A percentile compares a stretch with the other conserved stretches of the same genome.
Evolutionary conservation across 2,888 invertebrate species (phyloP).

Genomic region (Antheraea assamensis): DNA sequence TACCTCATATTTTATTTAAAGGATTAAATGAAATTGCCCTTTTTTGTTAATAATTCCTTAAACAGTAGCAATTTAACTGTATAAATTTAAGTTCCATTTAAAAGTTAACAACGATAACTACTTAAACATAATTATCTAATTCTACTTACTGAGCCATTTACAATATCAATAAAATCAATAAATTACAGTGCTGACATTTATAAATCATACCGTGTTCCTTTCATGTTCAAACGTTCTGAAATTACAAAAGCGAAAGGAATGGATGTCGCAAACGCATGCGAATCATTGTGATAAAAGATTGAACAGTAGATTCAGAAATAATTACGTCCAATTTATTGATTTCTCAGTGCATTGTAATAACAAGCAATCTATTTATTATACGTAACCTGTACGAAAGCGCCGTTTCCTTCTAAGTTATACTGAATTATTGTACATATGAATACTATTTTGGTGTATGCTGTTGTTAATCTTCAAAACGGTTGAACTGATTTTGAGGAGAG

Average conservation of each 20-base stretch:
- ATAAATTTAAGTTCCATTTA: neutral
- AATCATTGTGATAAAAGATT: neutral
- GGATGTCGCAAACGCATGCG: neutral
- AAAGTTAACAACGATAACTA: neutral
- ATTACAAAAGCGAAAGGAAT: slow-evolving; percentile 8
- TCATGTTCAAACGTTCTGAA: neutral
- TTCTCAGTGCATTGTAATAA: neutral
- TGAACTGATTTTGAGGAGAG: too few species aligned
- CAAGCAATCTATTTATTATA: slow-evolving; percentile 2
- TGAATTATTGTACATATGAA: neutral
- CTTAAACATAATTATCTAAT: neutral
- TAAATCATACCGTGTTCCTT: neutral
- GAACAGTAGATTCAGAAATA: neutral
- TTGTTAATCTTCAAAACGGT: too few species aligned
- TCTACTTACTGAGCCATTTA: neutral
- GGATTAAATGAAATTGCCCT: neutral
- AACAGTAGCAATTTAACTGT: neutral
- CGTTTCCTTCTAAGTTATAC: neutral
- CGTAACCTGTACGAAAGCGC: neutral
- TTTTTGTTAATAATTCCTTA: neutral
- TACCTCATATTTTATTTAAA: neutral
- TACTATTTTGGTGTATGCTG: too few species aligned
- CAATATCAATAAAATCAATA: slow-evolving; percentile 4
- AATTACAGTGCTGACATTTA: neutral
- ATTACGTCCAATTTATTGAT: neutral